These are phyloP conservation scores for Cydia splendana DNA, from an alignment of 1,140 invertebrate genomes.

Conservation along the genomic window DNA sequence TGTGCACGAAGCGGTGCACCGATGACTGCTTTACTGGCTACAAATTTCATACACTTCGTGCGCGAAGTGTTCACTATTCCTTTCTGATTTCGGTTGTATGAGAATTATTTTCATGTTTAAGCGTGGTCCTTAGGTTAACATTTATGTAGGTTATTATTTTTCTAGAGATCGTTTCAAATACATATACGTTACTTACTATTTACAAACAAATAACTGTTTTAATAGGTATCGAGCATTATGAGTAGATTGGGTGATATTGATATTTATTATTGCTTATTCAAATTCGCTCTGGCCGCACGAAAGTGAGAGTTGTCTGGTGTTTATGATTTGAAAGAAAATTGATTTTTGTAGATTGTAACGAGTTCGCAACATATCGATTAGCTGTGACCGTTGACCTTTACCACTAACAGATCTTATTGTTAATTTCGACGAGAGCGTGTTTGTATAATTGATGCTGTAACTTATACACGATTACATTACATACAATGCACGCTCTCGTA, in stretches of 20 bases:
- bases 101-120: too few species aligned
- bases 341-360: not conserved
- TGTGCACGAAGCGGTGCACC: too few species aligned
- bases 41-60: not conserved
- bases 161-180: too few species aligned
- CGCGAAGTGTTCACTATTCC: too few species aligned
- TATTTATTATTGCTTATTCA: not conserved
- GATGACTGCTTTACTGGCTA: not conserved
- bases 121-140: too few species aligned
- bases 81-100: too few species aligned
- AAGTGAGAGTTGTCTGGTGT: not conserved
- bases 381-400: not conserved
- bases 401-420: conserved; percentile 8
- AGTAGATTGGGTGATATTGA: not conserved
- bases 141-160: too few species aligned
- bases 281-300: not conserved
- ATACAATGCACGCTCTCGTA: conserved; percentile 3
- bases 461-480: conserved; percentile 4
- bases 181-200: too few species aligned
- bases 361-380: conserved; percentile 20
- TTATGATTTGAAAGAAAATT: not conserved
- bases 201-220: too few species aligned
- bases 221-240: too few species aligned
- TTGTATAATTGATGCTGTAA: not conserved
- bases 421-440: not conserved